Conservation (phyloP, 1,140 invertebrate species). For the Nephotettix cincticeps region DNA sequence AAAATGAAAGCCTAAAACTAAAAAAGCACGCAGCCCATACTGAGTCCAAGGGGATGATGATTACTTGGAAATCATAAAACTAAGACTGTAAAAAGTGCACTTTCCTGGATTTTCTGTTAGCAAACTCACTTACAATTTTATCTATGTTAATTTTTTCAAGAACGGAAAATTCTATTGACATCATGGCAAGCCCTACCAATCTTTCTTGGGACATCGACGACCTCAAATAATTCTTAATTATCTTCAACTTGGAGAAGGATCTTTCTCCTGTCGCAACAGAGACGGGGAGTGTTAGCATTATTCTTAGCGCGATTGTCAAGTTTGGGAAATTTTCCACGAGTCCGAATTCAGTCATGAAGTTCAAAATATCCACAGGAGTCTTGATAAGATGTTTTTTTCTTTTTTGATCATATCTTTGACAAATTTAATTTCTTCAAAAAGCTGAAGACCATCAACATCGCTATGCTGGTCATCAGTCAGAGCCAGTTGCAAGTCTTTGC, state of each 20-base stretch:
- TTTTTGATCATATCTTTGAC: background rate
- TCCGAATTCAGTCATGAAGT: background rate
- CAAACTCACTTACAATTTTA: too few relatives aligned
- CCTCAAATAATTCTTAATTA: background rate
- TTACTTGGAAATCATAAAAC: too few relatives aligned
- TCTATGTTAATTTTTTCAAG: background rate
- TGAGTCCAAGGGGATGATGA: too few relatives aligned
- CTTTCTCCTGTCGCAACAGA: background rate
- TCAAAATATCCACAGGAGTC: background rate
- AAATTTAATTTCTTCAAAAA: background rate
- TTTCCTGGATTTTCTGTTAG: too few relatives aligned
- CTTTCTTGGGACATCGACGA: background rate
- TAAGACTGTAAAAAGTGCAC: too few relatives aligned
- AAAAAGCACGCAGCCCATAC: too few relatives aligned
- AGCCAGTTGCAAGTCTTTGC: background rate
- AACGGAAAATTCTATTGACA: slow-evolving; percentile 7
- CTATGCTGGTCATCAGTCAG: background rate
- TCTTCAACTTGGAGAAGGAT: background rate
- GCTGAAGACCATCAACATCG: background rate
- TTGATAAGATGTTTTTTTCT: background rate
- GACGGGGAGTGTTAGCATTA: background rate
- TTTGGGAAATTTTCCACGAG: background rate
- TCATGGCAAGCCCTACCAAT: background rate
- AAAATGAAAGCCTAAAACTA: too few relatives aligned
- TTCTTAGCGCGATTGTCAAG: background rate